These are phyloP conservation scores for Aplocera efformata DNA, from an alignment of 2,888 invertebrate genomes.

Conservation along the genomic window DNA sequence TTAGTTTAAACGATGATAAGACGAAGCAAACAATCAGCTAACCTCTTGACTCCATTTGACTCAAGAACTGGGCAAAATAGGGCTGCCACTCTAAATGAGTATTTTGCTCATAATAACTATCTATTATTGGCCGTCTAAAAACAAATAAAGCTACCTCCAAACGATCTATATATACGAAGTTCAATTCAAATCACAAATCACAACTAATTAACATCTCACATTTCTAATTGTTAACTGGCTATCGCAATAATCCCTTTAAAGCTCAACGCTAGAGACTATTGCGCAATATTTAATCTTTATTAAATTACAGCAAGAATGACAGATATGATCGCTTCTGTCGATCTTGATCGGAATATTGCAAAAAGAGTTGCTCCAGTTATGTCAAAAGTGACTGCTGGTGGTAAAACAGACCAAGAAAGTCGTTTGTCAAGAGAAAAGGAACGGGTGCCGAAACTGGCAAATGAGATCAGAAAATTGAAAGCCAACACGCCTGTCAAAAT, in stretches of 20 bases:
- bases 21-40: slow-evolving; percentile 50
- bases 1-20: slow-evolving; percentile 53
- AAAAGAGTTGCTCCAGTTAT: slow-evolving; percentile 57
- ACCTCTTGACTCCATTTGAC: slow-evolving; percentile 52
- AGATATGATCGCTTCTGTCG: slow-evolving; percentile 38
- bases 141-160: too few relatives aligned
- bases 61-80: slow-evolving; percentile 29
- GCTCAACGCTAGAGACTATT: slow-evolving; percentile 26
- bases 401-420: slow-evolving; percentile 42
- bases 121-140: too few relatives aligned
- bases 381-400: slow-evolving; percentile 52
- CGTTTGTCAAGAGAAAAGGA: slow-evolving; percentile 28
- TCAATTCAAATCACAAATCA: slow-evolving; percentile 4
- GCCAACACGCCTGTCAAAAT: slow-evolving; percentile 39
- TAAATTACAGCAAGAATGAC: slow-evolving; percentile 49
- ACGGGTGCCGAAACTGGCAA: slow-evolving; percentile 13
- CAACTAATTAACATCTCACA: slow-evolving; percentile 13
- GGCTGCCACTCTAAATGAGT: slow-evolving; percentile 31
- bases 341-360: slow-evolving; percentile 39
- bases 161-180: too few relatives aligned
- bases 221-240: slow-evolving; percentile 34
- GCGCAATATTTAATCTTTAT: slow-evolving; percentile 43
- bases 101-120: not conserved
- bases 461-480: slow-evolving; percentile 35
- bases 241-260: slow-evolving; percentile 50